phyloP scores from a whole-genome alignment of 2,888 invertebrate species.

The Leistus spinibarbis region DNA sequence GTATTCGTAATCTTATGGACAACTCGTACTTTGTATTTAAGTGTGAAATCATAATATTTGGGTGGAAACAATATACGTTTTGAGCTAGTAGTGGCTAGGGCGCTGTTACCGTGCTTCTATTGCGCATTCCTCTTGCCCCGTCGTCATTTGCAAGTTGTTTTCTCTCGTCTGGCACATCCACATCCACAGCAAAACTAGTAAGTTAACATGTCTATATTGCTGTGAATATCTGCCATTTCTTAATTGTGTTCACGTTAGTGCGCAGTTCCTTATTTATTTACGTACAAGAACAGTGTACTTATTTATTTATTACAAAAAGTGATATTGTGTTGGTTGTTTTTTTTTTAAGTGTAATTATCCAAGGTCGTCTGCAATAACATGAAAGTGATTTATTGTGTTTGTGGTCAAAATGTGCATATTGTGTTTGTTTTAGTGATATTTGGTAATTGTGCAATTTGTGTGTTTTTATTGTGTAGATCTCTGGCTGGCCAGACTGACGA shows the following conservation, averaged over 20 bases:
- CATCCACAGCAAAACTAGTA: constrained; percentile 38
- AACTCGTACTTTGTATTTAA: constrained; percentile 36
- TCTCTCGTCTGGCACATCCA: constrained; percentile 38
- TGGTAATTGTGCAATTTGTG: constrained; percentile 19
- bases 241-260: neutral
- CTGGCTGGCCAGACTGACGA: constrained; percentile 61
- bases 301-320: constrained; percentile 13
- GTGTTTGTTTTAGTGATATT: too few species aligned
- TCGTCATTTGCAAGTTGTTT: constrained; percentile 36
- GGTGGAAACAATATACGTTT: constrained; percentile 32
- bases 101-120: constrained; percentile 38
- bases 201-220: constrained; percentile 6
- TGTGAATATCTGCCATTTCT: neutral
- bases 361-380: constrained; percentile 33
- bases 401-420: neutral
- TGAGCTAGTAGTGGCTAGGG: constrained; percentile 30
- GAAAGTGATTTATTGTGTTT: constrained; percentile 18
- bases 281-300: neutral
- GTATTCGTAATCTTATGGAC: constrained; percentile 53
- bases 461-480: constrained; percentile 51
- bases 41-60: constrained; percentile 32
- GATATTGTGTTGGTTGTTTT: constrained; percentile 18
- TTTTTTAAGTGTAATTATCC: constrained; percentile 16
- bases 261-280: neutral
- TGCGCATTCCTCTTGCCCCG: constrained; percentile 37